Conservation (phyloP, 1,140 invertebrate genomes). For the Atta colombica region DNA sequence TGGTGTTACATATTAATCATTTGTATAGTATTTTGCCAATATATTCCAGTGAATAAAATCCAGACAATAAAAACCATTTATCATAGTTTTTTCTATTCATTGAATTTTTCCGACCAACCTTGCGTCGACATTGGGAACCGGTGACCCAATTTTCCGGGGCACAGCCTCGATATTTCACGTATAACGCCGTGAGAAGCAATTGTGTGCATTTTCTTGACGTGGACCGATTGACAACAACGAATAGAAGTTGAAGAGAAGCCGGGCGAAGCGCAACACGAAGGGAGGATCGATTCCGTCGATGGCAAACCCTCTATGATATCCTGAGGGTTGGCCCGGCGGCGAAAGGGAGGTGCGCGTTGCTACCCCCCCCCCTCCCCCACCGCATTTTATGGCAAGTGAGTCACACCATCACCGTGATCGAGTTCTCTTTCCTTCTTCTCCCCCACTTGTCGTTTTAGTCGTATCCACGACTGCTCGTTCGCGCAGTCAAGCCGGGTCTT, state of each 20-base stretch:
- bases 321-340: constrained; percentile 41
- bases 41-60: no score
- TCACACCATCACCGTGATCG: constrained; percentile 57
- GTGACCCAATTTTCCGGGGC: constrained; percentile 45
- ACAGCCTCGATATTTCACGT: background rate
- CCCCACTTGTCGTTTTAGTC: constrained; percentile 39
- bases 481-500: constrained; percentile 12
- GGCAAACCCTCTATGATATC: constrained; percentile 45
- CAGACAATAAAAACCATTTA: no score
- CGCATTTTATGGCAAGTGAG: constrained; percentile 76
- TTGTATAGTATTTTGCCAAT: no score
- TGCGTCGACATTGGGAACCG: background rate
- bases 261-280: background rate
- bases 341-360: constrained; percentile 34
- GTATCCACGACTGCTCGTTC: constrained; percentile 55
- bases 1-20: no score
- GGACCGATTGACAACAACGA: background rate
- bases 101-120: no score
- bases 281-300: constrained; percentile 55
- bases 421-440: background rate
- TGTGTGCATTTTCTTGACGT: background rate
- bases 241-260: background rate
- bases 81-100: no score
- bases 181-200: background rate
- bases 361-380: no score